Evolutionary conservation across 1,140 invertebrate species (phyloP).

Genomic region (Liolophura sinensis): DNA sequence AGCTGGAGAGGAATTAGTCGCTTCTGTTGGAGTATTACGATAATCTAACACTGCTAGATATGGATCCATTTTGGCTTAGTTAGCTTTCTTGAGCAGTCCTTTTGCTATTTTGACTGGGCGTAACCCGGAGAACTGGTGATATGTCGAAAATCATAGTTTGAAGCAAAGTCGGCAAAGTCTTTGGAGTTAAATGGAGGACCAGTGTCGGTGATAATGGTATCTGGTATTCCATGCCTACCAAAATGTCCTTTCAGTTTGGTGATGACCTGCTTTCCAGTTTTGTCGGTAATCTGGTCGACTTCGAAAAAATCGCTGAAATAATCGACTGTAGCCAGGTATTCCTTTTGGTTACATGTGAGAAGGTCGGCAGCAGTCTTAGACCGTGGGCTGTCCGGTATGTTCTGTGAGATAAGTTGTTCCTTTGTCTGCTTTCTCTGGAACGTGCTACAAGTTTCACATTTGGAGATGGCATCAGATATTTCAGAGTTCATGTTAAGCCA

Average conservation of each 20-base stretch:
- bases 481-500: constrained; percentile 18
- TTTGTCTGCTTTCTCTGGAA: constrained; percentile 3
- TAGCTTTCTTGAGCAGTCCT: constrained; percentile 17
- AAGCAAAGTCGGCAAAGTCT: constrained; percentile 40
- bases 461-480: constrained; percentile 10
- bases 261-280: no score
- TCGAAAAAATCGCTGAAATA: constrained; percentile 27
- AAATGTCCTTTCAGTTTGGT: constrained; percentile 19
- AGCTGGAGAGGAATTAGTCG: constrained; percentile 11
- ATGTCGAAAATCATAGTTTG: constrained; percentile 21
- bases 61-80: constrained; percentile 18
- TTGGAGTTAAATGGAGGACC: constrained; percentile 18
- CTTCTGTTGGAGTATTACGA: constrained; percentile 14
- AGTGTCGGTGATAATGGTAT: constrained; percentile 25
- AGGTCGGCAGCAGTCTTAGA: constrained; percentile 22
- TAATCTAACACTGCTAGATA: constrained; percentile 22
- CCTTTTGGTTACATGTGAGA: constrained; percentile 18
- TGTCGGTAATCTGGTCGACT: constrained; percentile 15
- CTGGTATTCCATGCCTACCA: constrained; percentile 20
- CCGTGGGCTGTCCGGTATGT: constrained; percentile 28
- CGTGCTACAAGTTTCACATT: constrained; percentile 1
- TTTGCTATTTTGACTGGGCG: constrained; percentile 20
- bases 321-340: constrained; percentile 25
- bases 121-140: constrained; percentile 12
- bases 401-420: no score